Conservation (phyloP, 2,888 invertebrate species). For the Philereme vetulata region DNA sequence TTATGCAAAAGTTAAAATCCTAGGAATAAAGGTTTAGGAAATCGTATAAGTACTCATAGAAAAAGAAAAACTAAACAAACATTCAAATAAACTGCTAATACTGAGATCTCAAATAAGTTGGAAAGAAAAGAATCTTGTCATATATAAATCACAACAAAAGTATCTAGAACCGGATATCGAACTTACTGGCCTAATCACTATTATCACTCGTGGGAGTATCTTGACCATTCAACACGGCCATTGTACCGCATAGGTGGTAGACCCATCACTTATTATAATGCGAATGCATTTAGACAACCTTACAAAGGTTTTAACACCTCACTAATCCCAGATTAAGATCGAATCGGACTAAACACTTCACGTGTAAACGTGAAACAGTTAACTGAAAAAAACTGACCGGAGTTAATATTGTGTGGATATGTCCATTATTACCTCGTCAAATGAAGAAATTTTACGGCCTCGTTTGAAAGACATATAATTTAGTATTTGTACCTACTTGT, state of each 20-base stretch:
- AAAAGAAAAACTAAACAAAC: too few species aligned
- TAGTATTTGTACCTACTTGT: too few species aligned
- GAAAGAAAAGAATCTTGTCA: background rate
- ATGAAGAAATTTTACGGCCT: too few species aligned
- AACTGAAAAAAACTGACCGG: conserved; percentile 41
- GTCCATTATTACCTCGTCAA: too few species aligned
- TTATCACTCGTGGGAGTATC: conserved; percentile 66
- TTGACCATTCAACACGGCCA: conserved; percentile 52
- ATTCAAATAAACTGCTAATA: too few species aligned
- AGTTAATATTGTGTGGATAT: background rate
- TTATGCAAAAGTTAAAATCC: too few species aligned
- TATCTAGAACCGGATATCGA: conserved; percentile 21
- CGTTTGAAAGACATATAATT: too few species aligned
- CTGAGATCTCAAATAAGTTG: too few species aligned
- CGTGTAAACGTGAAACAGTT: conserved; percentile 69
- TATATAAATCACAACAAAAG: conserved; percentile 6
- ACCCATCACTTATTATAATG: conserved; percentile 53
- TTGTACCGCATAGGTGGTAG: conserved; percentile 69
- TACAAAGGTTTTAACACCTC: conserved; percentile 66
- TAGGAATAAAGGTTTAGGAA: too few species aligned
- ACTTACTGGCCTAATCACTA: conserved; percentile 36
- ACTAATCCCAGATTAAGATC: conserved; percentile 78
- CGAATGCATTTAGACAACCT: conserved; percentile 56
- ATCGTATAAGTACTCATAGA: too few species aligned
- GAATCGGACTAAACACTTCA: conserved; percentile 77